A percentile compares a stretch with the other conserved stretches of the same genome.
These are phyloP conservation scores for Phoxinus dragarum DNA, from an alignment of 2,797 vertebrate genomes.

Conservation along the genomic window DNA sequence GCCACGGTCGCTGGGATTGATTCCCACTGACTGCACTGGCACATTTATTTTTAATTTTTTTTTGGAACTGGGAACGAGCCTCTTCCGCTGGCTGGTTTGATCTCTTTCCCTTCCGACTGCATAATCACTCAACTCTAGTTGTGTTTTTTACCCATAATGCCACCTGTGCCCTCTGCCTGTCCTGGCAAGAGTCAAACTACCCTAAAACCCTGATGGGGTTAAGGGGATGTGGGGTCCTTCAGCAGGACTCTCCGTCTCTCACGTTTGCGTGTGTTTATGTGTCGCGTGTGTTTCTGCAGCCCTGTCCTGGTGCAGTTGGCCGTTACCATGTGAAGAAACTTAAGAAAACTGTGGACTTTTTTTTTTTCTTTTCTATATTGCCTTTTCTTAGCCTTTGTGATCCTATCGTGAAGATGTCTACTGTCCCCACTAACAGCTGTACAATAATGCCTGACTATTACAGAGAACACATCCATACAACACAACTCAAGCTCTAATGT, in stretches of 20 bases:
- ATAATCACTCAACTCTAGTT: conserved; percentile 71
- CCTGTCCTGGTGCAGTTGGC: conserved; percentile 48
- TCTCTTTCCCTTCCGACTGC: conserved; percentile 64
- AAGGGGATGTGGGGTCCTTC: conserved; percentile 36
- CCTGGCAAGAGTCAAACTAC: conserved; percentile 43
- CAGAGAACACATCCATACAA: conserved; percentile 63
- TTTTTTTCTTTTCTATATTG: conserved; percentile 67
- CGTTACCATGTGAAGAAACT: conserved; percentile 68
- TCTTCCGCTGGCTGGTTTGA: conserved; percentile 81
- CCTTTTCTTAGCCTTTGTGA: conserved; percentile 70
- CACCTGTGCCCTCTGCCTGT: conserved; percentile 50
- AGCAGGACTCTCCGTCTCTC: conserved; percentile 32
- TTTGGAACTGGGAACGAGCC: conserved; percentile 71
- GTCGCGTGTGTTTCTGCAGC: conserved; percentile 58
- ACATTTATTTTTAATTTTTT: conserved; percentile 67
- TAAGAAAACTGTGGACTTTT: conserved; percentile 83
- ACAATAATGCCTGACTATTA: conserved; percentile 72
- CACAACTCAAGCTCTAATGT: conserved; percentile 74
- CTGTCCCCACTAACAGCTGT: conserved; percentile 77
- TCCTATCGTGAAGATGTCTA: conserved; percentile 69
- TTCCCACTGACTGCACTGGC: conserved; percentile 37
- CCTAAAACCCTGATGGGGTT: not conserved
- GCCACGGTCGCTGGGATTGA: conserved; percentile 63
- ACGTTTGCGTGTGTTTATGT: conserved; percentile 65
- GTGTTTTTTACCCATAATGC: conserved; percentile 50